phyloP scores from a whole-genome alignment of 2,113 vertebrate species.

The Crocuta crocuta region DNA sequence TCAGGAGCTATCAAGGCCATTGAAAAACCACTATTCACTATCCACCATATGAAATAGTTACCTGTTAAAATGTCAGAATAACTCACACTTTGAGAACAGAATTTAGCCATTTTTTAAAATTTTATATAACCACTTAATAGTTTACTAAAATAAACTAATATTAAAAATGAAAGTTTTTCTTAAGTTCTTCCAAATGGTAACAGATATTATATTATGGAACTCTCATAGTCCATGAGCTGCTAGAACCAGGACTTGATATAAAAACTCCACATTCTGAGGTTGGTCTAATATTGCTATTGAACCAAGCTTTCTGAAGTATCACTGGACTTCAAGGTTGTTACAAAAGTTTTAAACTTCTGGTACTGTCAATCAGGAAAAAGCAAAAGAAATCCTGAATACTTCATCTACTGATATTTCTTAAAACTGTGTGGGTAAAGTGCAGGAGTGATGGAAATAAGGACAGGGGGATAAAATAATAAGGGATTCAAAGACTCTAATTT shows the following conservation, averaged over 20 bases:
- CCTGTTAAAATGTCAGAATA: background rate
- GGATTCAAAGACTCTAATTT: background rate
- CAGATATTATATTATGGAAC: background rate
- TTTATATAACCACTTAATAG: background rate
- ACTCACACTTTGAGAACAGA: background rate
- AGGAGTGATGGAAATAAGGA: background rate
- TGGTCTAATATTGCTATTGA: background rate
- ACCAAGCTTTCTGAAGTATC: background rate
- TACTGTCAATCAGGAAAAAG: background rate
- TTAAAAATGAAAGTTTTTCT: background rate
- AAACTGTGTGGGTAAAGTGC: background rate
- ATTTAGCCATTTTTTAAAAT: background rate
- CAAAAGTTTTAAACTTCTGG: background rate
- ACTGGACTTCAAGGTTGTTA: background rate
- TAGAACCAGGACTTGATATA: background rate
- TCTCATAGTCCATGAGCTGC: background rate
- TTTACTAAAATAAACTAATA: background rate
- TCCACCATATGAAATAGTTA: background rate
- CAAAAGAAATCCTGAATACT: background rate
- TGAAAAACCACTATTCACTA: background rate
- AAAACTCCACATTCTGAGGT: background rate
- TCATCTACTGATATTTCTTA: background rate
- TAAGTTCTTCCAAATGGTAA: slow-evolving; percentile 11
- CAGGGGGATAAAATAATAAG: background rate
- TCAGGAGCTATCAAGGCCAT: background rate